A percentile compares a stretch with the other conserved stretches of the same genome.
These are phyloP conservation scores for Probaryconus sp. DNA, from an alignment of 1,140 invertebrate species.

Conservation along the genomic window DNA sequence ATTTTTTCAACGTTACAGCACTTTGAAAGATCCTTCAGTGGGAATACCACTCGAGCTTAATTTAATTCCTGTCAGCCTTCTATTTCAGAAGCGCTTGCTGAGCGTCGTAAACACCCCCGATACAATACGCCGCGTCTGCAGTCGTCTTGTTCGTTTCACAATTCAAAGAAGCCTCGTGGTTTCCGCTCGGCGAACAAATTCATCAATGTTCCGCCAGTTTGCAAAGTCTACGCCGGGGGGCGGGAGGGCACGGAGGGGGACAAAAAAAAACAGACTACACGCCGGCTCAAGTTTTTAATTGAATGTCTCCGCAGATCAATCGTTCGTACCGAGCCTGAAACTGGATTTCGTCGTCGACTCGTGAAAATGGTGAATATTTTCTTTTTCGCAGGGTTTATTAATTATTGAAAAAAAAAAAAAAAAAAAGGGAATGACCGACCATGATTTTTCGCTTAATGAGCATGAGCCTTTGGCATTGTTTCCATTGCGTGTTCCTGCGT, in stretches of 20 bases:
- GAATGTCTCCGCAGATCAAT: conserved; percentile 38
- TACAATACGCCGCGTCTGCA: conserved; percentile 39
- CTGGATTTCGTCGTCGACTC: neutral
- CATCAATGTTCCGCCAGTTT: conserved; percentile 50
- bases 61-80: conserved; percentile 66
- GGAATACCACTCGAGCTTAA: conserved; percentile 62
- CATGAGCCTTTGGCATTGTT: conserved; percentile 32
- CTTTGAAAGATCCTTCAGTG: conserved; percentile 28
- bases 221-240: conserved; percentile 31
- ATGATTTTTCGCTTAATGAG: conserved; percentile 15
- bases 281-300: conserved; percentile 49
- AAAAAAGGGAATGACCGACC: neutral
- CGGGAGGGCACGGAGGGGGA: neutral
- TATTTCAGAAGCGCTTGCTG: conserved; percentile 41
- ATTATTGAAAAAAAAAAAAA: conserved; percentile 9
- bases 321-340: conserved; percentile 24
- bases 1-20: conserved; percentile 30
- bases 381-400: conserved; percentile 1
- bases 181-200: conserved; percentile 54
- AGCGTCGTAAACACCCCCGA: conserved; percentile 61
- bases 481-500: conserved; percentile 3
- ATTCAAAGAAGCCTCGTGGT: conserved; percentile 37
- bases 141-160: conserved; percentile 52
- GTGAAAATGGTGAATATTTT: too few species aligned
- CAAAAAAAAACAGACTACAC: conserved; percentile 16